Conservation (phyloP, 2,113 vertebrate genomes). For the Oenanthe oenanthe region DNA sequence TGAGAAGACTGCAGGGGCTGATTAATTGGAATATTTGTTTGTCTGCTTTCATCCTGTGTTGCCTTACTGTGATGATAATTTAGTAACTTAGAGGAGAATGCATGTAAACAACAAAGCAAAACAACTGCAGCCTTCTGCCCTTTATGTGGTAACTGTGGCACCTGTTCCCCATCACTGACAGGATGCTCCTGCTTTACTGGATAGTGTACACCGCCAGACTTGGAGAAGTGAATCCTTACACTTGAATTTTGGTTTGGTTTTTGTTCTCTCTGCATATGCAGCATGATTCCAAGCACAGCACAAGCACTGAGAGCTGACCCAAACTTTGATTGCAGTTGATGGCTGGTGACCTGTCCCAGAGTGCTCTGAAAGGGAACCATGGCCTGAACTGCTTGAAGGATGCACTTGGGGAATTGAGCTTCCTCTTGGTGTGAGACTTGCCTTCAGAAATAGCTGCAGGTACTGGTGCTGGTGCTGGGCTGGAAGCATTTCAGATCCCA, state of each 20-base stretch:
- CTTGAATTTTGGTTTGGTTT: neutral
- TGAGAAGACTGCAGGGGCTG: neutral
- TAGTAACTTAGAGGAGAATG: neutral
- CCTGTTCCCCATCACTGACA: neutral
- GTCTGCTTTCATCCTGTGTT: neutral
- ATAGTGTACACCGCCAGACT: rapidly evolving
- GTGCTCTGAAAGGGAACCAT: rapidly evolving
- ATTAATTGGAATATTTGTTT: neutral
- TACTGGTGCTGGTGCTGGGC: neutral
- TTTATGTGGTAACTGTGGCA: neutral
- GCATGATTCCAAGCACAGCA: neutral
- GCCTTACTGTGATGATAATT: neutral
- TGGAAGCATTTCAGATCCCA: neutral
- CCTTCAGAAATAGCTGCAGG: neutral
- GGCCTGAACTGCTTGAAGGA: neutral
- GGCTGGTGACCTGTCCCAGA: neutral
- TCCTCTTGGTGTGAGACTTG: neutral
- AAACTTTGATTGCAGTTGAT: neutral
- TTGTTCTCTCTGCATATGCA: neutral
- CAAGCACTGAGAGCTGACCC: neutral
- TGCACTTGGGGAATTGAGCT: neutral
- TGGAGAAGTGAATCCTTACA: neutral
- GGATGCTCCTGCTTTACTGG: neutral
- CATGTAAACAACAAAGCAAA: neutral
- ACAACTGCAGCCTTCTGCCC: neutral